Base-by-base conservation (phyloP, 1,140 invertebrate genomes). In the Tetramorium alpestre region DNA sequence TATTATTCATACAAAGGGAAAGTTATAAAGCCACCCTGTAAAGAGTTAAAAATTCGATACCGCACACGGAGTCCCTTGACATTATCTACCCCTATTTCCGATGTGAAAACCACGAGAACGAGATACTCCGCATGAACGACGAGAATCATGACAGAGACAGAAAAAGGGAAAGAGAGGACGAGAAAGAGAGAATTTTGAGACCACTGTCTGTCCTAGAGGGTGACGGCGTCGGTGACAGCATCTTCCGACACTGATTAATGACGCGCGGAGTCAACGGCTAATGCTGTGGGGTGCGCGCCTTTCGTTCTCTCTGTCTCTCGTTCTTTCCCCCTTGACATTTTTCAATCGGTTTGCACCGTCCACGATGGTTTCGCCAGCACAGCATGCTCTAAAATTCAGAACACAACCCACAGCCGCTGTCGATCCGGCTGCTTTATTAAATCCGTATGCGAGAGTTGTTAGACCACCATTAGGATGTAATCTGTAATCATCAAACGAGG, bases 181-280 rank as follows among this genome's bases (percentile, higher is more conserved):
- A 77, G 51, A 67, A 47, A 65, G 67, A 58, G 76, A 80, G 72
- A 78, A 81, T 92, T 93, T 92, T 75, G 78, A 87, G 88, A 85
- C 70, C 69, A 85, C 33, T 18, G 67, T 78, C 72, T 41, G 60
- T 56, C 18, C 67, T 18, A n/a, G 84, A 70, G 84, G 76, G 84
- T 77, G 85, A 73, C 84, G 86, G 87, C 85, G 77, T 84, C 87
- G 88, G 88, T 92, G 93, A 93, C 92, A 93, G 92, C 65, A 62
- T 80, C 90, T 88, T 90, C 85, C 88, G 93, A 92, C 92, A 89
- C 87, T 92, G 92, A 93, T 92, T 93, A 93, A 93, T 93, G 93
- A 93, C 87, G 33, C 86, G 85, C 41, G 62, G 58, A 92, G 92
- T 92, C 91, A 90, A 91, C 88, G 89, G 91, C 91, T 92, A 92